A percentile compares a stretch with the other conserved stretches of the same genome.
These are phyloP conservation scores for Gymnobelideus leadbeateri DNA, from an alignment of 2,113 vertebrate species.

Conservation along the genomic window DNA sequence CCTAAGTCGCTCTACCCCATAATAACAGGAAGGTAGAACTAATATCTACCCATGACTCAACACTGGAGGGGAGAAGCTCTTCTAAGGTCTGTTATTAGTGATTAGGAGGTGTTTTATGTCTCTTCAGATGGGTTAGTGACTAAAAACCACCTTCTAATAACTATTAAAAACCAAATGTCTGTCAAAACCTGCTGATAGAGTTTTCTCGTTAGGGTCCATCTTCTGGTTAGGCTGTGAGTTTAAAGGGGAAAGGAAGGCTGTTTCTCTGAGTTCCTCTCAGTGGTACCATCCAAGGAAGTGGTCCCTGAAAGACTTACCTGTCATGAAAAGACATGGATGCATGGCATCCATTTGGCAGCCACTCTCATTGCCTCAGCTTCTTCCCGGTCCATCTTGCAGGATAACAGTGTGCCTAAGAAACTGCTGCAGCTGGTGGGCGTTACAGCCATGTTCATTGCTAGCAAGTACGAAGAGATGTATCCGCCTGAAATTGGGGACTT, in stretches of 20 bases:
- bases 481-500: slow-evolving; percentile 88
- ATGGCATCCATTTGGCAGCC: neutral
- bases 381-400: slow-evolving; percentile 74
- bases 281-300: neutral
- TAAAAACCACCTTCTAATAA: neutral
- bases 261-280: neutral
- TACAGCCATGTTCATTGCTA: slow-evolving; percentile 92
- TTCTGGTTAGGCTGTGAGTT: neutral
- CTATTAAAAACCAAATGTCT: neutral
- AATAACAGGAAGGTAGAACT: neutral
- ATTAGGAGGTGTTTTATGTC: neutral
- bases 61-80: neutral
- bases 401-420: slow-evolving; percentile 87
- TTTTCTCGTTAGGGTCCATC: neutral
- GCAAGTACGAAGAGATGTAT: slow-evolving; percentile 92
- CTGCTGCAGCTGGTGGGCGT: slow-evolving; percentile 90
- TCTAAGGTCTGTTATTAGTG: neutral
- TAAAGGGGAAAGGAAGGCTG: neutral
- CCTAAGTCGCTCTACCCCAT: neutral
- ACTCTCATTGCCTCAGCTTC: neutral
- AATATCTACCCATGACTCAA: neutral
- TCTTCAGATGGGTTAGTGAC: neutral
- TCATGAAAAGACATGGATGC: neutral
- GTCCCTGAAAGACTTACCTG: neutral
- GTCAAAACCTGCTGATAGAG: neutral